phyloP scores from a whole-genome alignment of 2,888 invertebrate genomes.

The Lagria hirta region DNA sequence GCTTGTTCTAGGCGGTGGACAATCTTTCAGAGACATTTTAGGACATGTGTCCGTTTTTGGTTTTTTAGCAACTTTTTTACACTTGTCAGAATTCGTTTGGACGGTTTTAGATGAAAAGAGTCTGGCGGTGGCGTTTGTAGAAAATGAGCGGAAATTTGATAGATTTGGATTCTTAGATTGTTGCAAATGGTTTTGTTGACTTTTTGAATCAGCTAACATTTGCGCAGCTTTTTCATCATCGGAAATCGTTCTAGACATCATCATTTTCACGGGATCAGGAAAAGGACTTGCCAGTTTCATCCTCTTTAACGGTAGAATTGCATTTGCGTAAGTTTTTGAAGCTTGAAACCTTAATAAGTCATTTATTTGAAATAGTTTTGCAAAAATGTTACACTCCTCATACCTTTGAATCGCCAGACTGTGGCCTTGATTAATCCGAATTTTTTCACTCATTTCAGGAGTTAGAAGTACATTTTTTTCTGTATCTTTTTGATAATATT shows the following conservation, averaged over 20 bases:
- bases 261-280: constrained; percentile 50
- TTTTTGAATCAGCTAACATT: constrained; percentile 45
- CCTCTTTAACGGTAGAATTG: constrained; percentile 45
- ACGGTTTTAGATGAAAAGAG: constrained; percentile 14
- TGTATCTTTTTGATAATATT: constrained; percentile 34
- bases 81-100: constrained; percentile 9
- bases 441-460: constrained; percentile 14
- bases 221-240: constrained; percentile 51
- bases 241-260: constrained; percentile 48
- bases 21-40: constrained; percentile 8
- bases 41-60: constrained; percentile 10
- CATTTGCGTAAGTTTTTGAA: constrained; percentile 46
- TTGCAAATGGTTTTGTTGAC: constrained; percentile 1
- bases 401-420: constrained; percentile 7
- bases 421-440: constrained; percentile 18
- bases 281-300: constrained; percentile 49
- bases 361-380: background rate
- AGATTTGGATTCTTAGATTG: background rate
- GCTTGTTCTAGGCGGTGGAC: constrained; percentile 4
- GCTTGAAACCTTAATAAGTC: constrained; percentile 40
- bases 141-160: constrained; percentile 3
- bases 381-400: background rate
- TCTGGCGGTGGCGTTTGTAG: constrained; percentile 1
- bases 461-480: constrained; percentile 10
- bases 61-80: too few species aligned